Percentiles rank a stretch among this genome's conserved stretches.
phyloP scores from a whole-genome alignment of 2,113 vertebrate species.

The cat (Felis catus) region DNA sequence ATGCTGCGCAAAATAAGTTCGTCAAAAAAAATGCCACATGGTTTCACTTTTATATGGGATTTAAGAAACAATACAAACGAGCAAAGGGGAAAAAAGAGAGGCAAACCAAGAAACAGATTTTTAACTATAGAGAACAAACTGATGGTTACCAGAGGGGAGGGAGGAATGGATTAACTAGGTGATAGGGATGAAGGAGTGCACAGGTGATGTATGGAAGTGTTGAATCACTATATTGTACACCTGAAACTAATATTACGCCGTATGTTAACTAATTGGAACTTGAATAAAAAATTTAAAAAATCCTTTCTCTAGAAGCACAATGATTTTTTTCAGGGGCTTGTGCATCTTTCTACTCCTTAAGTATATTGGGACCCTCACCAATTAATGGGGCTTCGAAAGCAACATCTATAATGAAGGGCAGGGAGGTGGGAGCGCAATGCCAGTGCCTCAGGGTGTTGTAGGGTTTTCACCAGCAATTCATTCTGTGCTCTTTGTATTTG shows the following conservation, averaged over 20 bases:
- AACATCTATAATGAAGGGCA: neutral
- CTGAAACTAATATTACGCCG: neutral
- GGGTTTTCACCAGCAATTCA: slow-evolving; percentile 32
- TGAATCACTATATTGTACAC: neutral
- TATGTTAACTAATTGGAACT: neutral
- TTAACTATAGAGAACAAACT: neutral
- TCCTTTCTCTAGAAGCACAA: neutral
- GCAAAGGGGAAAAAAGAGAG: neutral
- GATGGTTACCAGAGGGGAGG: neutral
- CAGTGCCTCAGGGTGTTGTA: slow-evolving; percentile 11
- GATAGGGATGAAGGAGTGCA: neutral
- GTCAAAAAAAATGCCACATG: neutral
- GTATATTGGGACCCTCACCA: slow-evolving; percentile 13
- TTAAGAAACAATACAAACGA: neutral
- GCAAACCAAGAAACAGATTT: neutral
- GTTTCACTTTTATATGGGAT: neutral
- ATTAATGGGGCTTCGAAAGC: slow-evolving; percentile 32
- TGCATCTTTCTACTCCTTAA: slow-evolving; percentile 27
- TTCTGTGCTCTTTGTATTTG: slow-evolving; percentile 1
- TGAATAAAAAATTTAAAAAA: neutral
- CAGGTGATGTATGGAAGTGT: neutral
- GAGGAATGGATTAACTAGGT: neutral
- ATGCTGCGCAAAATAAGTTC: neutral
- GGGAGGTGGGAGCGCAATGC: neutral
- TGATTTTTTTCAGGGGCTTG: neutral